A percentile compares a stretch with the other conserved stretches of the same genome.
phyloP scores from a whole-genome alignment of 1,140 invertebrate genomes.

The Drosophila malerkotliana region DNA sequence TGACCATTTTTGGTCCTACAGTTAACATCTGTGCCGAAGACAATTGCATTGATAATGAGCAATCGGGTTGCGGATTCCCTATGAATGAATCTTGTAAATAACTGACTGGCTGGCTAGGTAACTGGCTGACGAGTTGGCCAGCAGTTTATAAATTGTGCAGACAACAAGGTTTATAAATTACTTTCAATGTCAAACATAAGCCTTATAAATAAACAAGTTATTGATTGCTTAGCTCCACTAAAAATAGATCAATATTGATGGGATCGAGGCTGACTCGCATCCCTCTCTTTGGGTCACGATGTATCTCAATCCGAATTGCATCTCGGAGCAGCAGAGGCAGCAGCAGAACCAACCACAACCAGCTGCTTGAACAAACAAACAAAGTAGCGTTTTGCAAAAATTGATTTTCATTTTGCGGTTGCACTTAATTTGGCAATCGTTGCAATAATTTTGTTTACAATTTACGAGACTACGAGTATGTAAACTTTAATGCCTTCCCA shows the following conservation, averaged over 20 bases:
- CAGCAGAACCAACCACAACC: constrained; percentile 27
- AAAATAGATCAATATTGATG: constrained; percentile 49
- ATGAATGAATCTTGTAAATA: constrained; percentile 65
- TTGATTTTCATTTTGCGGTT: constrained; percentile 76
- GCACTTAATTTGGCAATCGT: constrained; percentile 80
- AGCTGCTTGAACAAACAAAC: constrained; percentile 67
- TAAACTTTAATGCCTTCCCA: constrained; percentile 62
- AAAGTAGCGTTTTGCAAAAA: constrained; percentile 67
- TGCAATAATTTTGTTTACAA: constrained; percentile 82
- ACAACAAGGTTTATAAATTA: constrained; percentile 73
- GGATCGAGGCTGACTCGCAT: constrained; percentile 29
- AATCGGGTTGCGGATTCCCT: constrained; percentile 48
- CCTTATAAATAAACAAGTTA: constrained; percentile 77
- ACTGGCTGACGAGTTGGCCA: neutral
- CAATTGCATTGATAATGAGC: constrained; percentile 80
- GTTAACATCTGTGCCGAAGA: constrained; percentile 71
- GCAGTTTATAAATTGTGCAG: constrained; percentile 70
- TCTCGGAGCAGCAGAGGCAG: constrained; percentile 4
- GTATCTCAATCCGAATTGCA: constrained; percentile 41
- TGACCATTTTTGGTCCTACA: constrained; percentile 81
- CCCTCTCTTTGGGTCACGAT: constrained; percentile 48
- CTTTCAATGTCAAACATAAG: constrained; percentile 79
- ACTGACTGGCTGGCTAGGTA: neutral
- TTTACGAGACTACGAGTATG: constrained; percentile 64
- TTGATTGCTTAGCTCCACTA: constrained; percentile 23